These are phyloP conservation scores for Dysmachus trigonus DNA, from an alignment of 2,888 invertebrate genomes.

Conservation along the genomic window DNA sequence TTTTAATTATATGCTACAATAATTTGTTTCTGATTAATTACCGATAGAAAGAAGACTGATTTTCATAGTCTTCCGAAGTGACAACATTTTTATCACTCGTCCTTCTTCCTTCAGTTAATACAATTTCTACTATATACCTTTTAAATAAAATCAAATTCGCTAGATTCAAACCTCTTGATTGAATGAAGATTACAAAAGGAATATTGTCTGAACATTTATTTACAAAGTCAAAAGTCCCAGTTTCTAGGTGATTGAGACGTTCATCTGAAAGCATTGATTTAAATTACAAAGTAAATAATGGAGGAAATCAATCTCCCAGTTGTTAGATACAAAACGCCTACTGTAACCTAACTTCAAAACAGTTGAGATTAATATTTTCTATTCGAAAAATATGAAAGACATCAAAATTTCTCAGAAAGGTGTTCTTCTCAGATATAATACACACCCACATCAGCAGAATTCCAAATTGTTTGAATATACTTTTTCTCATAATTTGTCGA, in stretches of 20 bases:
- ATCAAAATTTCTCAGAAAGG: neutral
- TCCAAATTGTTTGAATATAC: neutral
- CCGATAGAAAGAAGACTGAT: no score
- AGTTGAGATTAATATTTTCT: neutral
- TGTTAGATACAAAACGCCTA: neutral
- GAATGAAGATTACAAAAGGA: no score
- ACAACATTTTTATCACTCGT: no score
- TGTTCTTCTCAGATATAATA: neutral
- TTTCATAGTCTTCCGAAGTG: no score
- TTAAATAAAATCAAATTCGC: no score
- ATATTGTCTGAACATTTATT: no score
- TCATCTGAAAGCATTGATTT: neutral
- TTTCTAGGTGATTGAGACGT: slow-evolving; percentile 25
- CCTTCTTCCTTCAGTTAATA: no score
- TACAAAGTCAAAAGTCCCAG: no score
- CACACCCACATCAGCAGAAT: neutral
- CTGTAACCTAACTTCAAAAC: neutral
- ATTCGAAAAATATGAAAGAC: neutral
- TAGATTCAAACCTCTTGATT: no score
- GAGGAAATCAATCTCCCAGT: neutral
- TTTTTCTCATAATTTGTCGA: neutral
- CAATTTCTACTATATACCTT: no score
- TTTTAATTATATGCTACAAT: no score
- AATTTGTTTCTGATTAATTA: no score
- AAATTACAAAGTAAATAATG: neutral